These are phyloP conservation scores for Dryocosmus kuriphilus DNA, from an alignment of 2,888 invertebrate genomes.

Conservation along the genomic window DNA sequence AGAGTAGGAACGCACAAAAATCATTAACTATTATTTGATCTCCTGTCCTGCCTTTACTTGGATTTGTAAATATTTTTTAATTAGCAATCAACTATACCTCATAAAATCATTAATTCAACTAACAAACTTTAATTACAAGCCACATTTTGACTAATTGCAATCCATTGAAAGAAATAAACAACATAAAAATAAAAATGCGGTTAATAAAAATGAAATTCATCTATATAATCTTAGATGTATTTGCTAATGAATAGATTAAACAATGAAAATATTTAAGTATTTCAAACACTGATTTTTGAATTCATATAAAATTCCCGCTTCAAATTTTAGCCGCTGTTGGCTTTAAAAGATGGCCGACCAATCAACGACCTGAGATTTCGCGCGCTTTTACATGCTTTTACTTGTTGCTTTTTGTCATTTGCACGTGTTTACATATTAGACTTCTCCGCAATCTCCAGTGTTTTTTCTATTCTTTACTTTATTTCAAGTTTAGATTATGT, in stretches of 20 bases:
- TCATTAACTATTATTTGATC: not conserved
- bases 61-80: not conserved
- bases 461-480: not conserved
- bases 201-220: no score
- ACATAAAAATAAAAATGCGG: no score
- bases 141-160: no score
- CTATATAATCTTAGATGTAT: no score
- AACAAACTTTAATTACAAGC: not conserved
- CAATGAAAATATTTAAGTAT: not conserved
- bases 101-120: no score
- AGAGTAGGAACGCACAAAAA: not conserved
- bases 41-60: not conserved
- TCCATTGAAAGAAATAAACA: no score
- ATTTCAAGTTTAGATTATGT: not conserved
- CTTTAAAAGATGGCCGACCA: not conserved
- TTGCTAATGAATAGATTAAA: no score
- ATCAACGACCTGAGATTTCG: not conserved
- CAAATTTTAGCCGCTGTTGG: not conserved
- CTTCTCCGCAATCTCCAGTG: not conserved
- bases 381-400: not conserved
- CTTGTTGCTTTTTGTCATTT: not conserved
- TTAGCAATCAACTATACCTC: not conserved
- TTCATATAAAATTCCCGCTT: not conserved
- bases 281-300: not conserved
- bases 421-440: constrained; percentile 1